Percentiles rank a stretch among this genome's conserved stretches.
Conservation (phyloP, 2,888 invertebrate genomes). For the Drosophila limbata region DNA sequence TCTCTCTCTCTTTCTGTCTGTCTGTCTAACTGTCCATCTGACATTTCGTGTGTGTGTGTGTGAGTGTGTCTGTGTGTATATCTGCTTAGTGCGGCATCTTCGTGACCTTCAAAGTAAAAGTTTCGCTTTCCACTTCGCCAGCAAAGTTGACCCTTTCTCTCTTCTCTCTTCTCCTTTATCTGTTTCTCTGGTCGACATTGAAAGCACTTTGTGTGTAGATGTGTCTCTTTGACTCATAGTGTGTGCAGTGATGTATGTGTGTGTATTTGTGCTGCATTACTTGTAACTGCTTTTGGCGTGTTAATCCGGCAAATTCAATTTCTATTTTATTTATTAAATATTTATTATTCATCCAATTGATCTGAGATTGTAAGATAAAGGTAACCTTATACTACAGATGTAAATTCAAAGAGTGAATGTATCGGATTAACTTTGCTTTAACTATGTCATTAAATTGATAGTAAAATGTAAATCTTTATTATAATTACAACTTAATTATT, state of each 20-base stretch:
- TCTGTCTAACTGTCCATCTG: conserved; percentile 13
- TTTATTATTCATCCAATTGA: not conserved
- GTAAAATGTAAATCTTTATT: no score
- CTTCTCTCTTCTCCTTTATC: not conserved
- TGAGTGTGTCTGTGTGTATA: conserved; percentile 20
- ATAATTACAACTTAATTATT: no score
- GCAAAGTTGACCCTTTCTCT: conserved; percentile 13
- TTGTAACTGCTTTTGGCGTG: conserved; percentile 28
- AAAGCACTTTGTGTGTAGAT: conserved; percentile 26
- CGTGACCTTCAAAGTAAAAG: conserved; percentile 71
- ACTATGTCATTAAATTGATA: no score
- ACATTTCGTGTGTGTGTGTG: not conserved
- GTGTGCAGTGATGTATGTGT: conserved; percentile 1
- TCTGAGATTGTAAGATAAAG: not conserved
- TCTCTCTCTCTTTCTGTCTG: not conserved
- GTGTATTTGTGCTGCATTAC: conserved; percentile 8
- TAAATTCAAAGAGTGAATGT: no score
- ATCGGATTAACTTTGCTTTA: not conserved
- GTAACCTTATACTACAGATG: no score
- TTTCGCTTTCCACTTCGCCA: conserved; percentile 51
- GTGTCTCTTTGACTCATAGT: not conserved
- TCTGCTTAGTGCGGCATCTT: conserved; percentile 24
- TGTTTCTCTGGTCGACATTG: conserved; percentile 25
- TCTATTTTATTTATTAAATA: not conserved
- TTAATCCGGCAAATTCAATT: conserved; percentile 24